A percentile compares a stretch with the other conserved stretches of the same genome.
Conservation (phyloP, 1,140 invertebrate species). For the Papilio xuthus region DNA sequence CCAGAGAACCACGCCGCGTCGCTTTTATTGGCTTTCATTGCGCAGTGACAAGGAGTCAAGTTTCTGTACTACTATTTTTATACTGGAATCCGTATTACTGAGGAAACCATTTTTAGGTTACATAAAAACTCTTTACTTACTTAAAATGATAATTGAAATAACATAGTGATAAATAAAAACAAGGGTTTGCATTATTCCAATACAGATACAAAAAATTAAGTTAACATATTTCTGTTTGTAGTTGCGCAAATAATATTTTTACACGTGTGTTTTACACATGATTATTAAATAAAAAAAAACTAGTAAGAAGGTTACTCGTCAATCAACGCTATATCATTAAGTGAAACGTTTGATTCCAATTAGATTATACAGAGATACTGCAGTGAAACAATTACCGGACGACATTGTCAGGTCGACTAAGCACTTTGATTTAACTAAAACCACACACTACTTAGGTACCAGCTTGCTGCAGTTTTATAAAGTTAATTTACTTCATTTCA, state of each 20-base stretch:
- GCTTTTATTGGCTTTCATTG: conserved; percentile 33
- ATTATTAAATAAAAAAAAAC: background rate
- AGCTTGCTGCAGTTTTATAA: conserved; percentile 14
- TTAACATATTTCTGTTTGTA: no score
- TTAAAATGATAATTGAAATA: no score
- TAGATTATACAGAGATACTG: conserved; percentile 41
- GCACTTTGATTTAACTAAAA: conserved; percentile 51
- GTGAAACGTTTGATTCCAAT: conserved; percentile 36
- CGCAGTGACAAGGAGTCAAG: conserved; percentile 28
- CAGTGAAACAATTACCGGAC: conserved; percentile 48
- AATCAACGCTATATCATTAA: background rate
- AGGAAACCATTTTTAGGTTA: conserved; percentile 34
- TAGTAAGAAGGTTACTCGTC: background rate
- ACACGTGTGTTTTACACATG: background rate
- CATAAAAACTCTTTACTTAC: background rate
- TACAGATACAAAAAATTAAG: no score
- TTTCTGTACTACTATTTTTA: conserved; percentile 32
- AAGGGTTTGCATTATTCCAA: no score
- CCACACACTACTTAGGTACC: conserved; percentile 46
- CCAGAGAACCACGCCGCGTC: conserved; percentile 25
- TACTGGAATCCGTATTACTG: conserved; percentile 34
- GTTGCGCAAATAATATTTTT: no score
- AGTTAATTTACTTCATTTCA: background rate
- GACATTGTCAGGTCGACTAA: conserved; percentile 49
- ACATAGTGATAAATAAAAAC: no score